Conservation (phyloP, 2,797 vertebrate species). For the Hipposideros larvatus region DNA sequence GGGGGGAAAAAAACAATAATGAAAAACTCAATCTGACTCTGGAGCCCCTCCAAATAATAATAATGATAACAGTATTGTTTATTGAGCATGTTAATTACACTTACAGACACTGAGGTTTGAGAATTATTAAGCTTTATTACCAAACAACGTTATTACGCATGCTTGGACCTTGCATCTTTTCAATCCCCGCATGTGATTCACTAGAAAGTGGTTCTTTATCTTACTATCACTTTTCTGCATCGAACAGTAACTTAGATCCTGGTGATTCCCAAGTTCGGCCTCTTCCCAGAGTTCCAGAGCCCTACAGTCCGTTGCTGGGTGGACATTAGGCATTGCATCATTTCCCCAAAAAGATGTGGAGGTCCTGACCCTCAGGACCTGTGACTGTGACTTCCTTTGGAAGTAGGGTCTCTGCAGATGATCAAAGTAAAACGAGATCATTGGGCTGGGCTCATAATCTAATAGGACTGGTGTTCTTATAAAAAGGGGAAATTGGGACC, state of each 20-base stretch:
- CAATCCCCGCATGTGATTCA: background rate
- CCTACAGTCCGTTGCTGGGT: background rate
- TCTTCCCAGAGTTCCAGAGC: background rate
- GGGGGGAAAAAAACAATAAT: background rate
- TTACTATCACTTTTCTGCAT: background rate
- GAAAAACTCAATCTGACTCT: background rate
- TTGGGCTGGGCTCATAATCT: background rate
- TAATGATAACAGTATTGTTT: background rate
- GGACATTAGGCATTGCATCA: background rate
- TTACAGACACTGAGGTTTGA: background rate
- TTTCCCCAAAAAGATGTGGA: background rate
- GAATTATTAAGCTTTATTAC: background rate
- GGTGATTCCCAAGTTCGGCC: background rate
- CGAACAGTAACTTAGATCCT: background rate
- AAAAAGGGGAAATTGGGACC: background rate
- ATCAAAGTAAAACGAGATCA: background rate
- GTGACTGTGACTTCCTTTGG: background rate
- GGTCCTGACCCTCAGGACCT: background rate
- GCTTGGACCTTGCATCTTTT: background rate
- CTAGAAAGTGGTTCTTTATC: background rate
- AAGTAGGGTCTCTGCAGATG: background rate
- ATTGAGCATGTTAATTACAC: background rate
- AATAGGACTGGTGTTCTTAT: rapidly evolving
- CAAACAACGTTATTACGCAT: background rate
- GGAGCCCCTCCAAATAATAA: background rate